Conservation (phyloP, 2,797 vertebrate genomes). For the Botia almorhae region DNA sequence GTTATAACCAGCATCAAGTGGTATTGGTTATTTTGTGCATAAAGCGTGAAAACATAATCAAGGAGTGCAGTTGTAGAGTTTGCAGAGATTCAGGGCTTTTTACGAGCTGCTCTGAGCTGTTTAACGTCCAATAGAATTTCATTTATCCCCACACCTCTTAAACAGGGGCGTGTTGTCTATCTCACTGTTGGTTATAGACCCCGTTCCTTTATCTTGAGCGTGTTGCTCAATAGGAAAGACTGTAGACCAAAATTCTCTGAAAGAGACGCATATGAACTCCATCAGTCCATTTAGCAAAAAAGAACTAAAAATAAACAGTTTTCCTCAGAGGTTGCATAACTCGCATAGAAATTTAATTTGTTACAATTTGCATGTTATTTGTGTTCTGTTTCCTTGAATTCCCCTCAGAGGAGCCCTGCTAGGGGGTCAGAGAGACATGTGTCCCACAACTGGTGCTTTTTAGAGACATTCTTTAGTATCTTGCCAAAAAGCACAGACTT, state of each 20-base stretch:
- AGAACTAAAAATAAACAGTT: conserved; percentile 70
- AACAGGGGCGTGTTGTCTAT: background rate
- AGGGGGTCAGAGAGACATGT: conserved; percentile 71
- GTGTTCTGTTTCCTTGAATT: conserved; percentile 85
- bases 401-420: conserved; percentile 72
- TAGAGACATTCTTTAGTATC: conserved; percentile 63
- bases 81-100: background rate
- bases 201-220: background rate
- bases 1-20: conserved; percentile 8
- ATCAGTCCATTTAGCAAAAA: background rate
- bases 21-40: conserved; percentile 1
- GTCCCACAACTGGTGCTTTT: conserved; percentile 71
- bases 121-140: background rate
- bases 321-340: conserved; percentile 80
- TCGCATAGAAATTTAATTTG: conserved; percentile 84
- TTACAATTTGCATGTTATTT: conserved; percentile 83
- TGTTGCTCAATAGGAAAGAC: background rate
- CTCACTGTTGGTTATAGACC: background rate
- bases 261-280: background rate
- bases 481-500: conserved; percentile 12
- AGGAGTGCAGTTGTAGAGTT: background rate
- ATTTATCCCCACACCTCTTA: conserved; percentile 1
- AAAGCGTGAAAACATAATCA: background rate
- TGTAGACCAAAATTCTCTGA: background rate
- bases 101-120: conserved; percentile 2